phyloP scores from a whole-genome alignment of 2,113 vertebrate genomes.

The Felis chaus region DNA sequence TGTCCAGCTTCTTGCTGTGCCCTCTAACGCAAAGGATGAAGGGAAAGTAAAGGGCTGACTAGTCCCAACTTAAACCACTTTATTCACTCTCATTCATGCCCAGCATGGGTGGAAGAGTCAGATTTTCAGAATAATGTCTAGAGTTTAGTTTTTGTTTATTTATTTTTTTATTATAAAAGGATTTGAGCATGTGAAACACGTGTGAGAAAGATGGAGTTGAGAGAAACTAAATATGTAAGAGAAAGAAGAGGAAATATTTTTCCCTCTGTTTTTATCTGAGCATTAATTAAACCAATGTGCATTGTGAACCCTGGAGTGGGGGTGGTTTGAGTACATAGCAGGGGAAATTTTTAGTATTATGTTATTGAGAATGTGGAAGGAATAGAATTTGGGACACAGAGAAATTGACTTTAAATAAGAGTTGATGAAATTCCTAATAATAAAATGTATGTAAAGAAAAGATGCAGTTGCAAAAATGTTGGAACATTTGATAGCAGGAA shows the following conservation, averaged over 20 bases:
- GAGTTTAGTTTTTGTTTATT: neutral
- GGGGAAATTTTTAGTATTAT: neutral
- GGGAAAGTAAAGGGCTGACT: neutral
- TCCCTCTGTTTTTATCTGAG: neutral
- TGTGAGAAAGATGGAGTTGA: neutral
- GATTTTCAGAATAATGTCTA: neutral
- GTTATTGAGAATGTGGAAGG: neutral
- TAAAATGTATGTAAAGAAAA: neutral
- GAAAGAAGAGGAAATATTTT: neutral
- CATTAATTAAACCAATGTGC: neutral
- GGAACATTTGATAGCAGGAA: neutral
- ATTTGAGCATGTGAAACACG: neutral
- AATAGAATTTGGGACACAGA: neutral
- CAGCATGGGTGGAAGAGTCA: neutral
- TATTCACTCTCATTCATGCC: neutral
- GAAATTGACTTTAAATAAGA: neutral
- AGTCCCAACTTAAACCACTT: neutral
- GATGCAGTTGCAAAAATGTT: neutral
- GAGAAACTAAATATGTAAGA: neutral
- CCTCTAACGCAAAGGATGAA: neutral
- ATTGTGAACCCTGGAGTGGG: neutral
- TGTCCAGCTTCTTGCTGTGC: neutral
- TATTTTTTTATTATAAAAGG: neutral
- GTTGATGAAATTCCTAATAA: neutral
- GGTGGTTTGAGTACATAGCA: neutral